A percentile compares a stretch with the other conserved stretches of the same genome.
phyloP scores from a whole-genome alignment of 2,113 vertebrate genomes.

The Pelvicachromis taeniatus region DNA sequence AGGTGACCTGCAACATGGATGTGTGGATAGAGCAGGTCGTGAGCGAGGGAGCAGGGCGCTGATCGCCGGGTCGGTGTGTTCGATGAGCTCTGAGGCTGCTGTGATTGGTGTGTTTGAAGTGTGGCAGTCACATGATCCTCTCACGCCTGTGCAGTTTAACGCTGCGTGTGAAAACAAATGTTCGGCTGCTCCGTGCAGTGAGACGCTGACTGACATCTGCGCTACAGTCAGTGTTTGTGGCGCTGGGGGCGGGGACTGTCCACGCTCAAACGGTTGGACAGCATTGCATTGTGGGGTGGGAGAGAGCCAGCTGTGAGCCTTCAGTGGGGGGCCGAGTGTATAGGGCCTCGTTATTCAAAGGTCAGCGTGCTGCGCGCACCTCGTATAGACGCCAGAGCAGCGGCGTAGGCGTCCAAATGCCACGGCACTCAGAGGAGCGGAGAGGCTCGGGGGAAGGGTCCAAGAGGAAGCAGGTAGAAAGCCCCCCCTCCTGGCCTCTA shows the following conservation, averaged over 20 bases:
- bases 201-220: too few species aligned
- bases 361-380: slow-evolving; percentile 16
- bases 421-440: slow-evolving; percentile 23
- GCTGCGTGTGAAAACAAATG: too few species aligned
- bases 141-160: not conserved
- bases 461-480: not conserved
- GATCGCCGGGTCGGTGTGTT: too few species aligned
- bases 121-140: not conserved
- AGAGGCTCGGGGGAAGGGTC: not conserved
- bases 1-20: not conserved
- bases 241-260: not conserved
- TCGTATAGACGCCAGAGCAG: slow-evolving; percentile 12
- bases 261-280: not conserved
- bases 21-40: not conserved
- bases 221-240: not conserved
- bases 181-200: too few species aligned
- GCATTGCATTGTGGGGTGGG: not conserved
- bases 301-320: not conserved
- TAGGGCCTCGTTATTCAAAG: slow-evolving; percentile 35
- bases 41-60: not conserved
- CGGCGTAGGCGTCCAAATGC: slow-evolving; percentile 39
- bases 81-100: not conserved
- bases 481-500: not conserved
- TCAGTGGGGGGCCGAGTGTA: not conserved
- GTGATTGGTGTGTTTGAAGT: not conserved